A percentile compares a stretch with the other conserved stretches of the same genome.
Conservation (phyloP, 2,797 vertebrate species). For the Crenichthys baileyi region DNA sequence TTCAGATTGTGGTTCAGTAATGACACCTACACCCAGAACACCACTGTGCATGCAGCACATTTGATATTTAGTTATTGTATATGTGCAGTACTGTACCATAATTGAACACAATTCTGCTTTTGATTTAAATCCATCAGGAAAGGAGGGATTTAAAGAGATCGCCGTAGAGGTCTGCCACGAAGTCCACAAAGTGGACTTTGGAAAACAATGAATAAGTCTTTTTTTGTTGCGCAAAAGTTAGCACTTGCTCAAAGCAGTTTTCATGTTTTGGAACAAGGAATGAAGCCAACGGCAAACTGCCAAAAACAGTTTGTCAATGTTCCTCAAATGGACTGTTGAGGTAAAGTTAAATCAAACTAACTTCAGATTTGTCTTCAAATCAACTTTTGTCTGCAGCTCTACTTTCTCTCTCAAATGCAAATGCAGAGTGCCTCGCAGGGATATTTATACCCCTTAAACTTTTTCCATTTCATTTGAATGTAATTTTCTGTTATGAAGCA, state of each 20-base stretch:
- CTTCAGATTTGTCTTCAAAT: not conserved
- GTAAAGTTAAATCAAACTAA: not conserved
- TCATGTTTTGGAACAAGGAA: not conserved
- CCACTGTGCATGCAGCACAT: constrained; percentile 19
- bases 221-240: constrained; percentile 20
- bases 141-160: constrained; percentile 29
- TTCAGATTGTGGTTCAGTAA: constrained; percentile 52
- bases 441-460: not conserved
- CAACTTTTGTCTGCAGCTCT: not conserved
- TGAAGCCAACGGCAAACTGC: not conserved
- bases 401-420: not conserved
- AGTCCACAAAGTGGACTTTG: not conserved
- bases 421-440: not conserved
- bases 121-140: constrained; percentile 29
- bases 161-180: not conserved
- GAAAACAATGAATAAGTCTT: constrained; percentile 40
- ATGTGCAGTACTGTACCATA: constrained; percentile 9
- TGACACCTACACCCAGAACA: constrained; percentile 26
- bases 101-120: constrained; percentile 28
- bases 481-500: not conserved
- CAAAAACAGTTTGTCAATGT: not conserved
- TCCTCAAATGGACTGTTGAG: not conserved
- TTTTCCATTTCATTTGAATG: not conserved
- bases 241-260: constrained; percentile 22
- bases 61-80: constrained; percentile 30